phyloP scores from a whole-genome alignment of 1,140 invertebrate species.

The Chironomus striatipennis region DNA sequence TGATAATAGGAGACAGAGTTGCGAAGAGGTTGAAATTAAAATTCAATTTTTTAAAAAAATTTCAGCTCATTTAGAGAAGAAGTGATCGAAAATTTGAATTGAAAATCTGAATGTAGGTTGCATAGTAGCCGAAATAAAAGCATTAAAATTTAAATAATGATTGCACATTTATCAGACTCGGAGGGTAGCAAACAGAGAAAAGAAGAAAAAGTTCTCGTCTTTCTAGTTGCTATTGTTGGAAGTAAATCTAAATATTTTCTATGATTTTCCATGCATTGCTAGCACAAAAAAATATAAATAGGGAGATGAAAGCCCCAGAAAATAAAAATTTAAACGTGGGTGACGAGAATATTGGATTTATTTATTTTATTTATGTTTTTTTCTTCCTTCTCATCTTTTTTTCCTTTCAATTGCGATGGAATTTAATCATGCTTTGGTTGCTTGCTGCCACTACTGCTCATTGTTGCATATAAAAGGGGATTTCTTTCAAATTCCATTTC shows the following conservation, averaged over 20 bases:
- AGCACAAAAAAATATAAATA: no score
- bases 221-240: no score
- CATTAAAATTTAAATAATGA: slow-evolving; percentile 21
- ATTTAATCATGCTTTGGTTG: slow-evolving; percentile 12
- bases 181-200: neutral
- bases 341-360: neutral
- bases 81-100: no score
- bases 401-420: neutral
- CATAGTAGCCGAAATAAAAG: no score
- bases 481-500: neutral
- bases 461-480: neutral
- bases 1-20: no score
- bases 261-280: neutral
- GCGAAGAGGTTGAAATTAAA: no score
- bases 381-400: no score
- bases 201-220: no score
- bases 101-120: no score
- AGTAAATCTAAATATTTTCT: neutral
- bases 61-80: no score
- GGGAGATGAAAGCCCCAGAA: neutral
- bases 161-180: slow-evolving; percentile 8
- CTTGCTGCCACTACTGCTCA: neutral
- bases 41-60: no score
- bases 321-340: neutral
- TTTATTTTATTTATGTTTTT: no score